These are phyloP conservation scores for Leptarthrus brevirostris DNA, from an alignment of 2,888 invertebrate species.

Conservation along the genomic window DNA sequence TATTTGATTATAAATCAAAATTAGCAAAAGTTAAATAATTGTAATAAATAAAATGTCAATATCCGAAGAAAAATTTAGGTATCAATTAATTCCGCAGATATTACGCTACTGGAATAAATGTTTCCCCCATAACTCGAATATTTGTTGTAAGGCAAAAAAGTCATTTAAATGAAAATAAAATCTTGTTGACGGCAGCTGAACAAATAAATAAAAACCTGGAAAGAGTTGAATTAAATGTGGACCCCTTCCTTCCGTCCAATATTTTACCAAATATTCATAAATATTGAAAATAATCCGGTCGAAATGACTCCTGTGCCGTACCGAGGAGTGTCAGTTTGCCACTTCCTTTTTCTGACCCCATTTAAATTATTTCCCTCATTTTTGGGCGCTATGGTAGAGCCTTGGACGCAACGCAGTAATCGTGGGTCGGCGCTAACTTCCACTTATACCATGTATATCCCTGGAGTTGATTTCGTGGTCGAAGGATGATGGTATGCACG, in stretches of 20 bases:
- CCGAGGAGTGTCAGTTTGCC: background rate
- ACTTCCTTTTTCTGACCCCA: background rate
- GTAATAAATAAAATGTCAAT: slow-evolving; percentile 6
- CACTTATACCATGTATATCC: slow-evolving; percentile 4
- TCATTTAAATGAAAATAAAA: slow-evolving; percentile 42
- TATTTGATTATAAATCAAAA: no score
- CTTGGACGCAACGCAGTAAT: slow-evolving; percentile 3
- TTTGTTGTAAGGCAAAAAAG: background rate
- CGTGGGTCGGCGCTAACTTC: slow-evolving; percentile 3
- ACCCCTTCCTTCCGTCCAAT: slow-evolving; percentile 36
- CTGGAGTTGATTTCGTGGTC: background rate
- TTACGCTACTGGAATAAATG: slow-evolving; percentile 14
- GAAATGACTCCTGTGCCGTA: background rate
- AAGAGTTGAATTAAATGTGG: slow-evolving; percentile 25
- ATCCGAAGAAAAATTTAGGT: slow-evolving; percentile 20
- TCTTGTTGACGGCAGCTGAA: slow-evolving; percentile 18
- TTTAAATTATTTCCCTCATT: no score
- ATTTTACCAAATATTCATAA: slow-evolving; percentile 38
- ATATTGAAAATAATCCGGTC: slow-evolving; percentile 34
- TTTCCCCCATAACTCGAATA: background rate
- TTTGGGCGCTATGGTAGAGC: no score
- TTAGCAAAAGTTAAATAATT: no score
- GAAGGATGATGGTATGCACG: background rate
- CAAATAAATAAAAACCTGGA: slow-evolving; percentile 25
- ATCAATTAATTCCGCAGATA: slow-evolving; percentile 34